phyloP scores from a whole-genome alignment of 2,113 vertebrate genomes.

The Microtus richardsoni region DNA sequence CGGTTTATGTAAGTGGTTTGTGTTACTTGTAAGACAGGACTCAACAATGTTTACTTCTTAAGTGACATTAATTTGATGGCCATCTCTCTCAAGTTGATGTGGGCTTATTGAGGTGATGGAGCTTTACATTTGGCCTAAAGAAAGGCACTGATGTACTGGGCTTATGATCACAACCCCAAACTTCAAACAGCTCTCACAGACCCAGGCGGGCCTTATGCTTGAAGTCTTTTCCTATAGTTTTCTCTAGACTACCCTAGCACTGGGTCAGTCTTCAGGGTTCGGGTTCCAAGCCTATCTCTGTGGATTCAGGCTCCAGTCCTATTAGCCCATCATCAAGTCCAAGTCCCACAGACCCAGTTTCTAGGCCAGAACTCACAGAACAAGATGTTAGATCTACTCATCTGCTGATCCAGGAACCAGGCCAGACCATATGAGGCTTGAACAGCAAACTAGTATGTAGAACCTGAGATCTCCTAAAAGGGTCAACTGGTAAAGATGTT shows the following conservation, averaged over 20 bases:
- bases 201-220: background rate
- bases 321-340: no score
- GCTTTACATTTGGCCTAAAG: background rate
- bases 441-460: background rate
- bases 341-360: background rate
- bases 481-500: background rate
- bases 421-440: background rate
- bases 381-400: background rate
- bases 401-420: background rate
- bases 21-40: background rate
- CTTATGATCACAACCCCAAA: background rate
- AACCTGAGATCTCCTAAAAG: background rate
- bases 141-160: background rate
- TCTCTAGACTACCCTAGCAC: background rate
- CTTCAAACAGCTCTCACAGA: background rate
- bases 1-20: slow-evolving; percentile 1
- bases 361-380: background rate
- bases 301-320: no score
- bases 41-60: slow-evolving; percentile 31
- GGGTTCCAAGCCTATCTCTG: background rate
- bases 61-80: background rate
- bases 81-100: background rate
- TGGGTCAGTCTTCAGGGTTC: background rate
- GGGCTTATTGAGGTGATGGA: background rate
- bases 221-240: background rate